Conservation (phyloP, 2,113 vertebrate species). For the Engraulis encrasicolus region DNA sequence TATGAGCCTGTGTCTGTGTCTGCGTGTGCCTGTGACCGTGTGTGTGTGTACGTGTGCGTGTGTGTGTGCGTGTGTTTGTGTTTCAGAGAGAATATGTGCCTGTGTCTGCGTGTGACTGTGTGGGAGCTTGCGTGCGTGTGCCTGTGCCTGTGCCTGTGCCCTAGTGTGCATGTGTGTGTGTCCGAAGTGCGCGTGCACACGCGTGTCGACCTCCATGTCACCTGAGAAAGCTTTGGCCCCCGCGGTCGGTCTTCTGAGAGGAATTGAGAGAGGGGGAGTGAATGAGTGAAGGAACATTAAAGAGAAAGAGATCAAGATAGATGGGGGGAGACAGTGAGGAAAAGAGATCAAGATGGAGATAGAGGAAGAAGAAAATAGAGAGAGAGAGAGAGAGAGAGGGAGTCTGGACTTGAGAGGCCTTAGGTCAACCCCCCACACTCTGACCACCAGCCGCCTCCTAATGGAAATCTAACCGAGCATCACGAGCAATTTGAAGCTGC, state of each 20-base stretch:
- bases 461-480: slow-evolving; percentile 71
- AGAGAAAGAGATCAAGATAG: not conserved
- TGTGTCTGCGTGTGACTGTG: not conserved
- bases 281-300: not conserved
- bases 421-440: slow-evolving; percentile 38
- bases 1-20: slow-evolving; percentile 3
- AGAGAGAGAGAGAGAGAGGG: not conserved
- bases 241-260: not conserved
- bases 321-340: not conserved
- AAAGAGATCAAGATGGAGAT: not conserved
- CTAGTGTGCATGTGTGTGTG: not conserved
- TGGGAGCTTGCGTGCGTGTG: not conserved
- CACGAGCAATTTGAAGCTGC: slow-evolving; percentile 59
- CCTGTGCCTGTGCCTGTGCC: not conserved
- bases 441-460: slow-evolving; percentile 67
- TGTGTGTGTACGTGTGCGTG: not conserved
- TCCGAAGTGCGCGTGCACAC: not conserved
- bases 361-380: not conserved
- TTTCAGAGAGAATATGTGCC: too few relatives aligned
- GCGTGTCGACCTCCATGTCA: not conserved
- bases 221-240: not conserved
- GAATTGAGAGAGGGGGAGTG: not conserved
- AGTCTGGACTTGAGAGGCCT: slow-evolving; percentile 56
- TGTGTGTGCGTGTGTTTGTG: not conserved
- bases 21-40: not conserved